Percentiles rank a stretch among this genome's conserved stretches.
Conservation (phyloP, 2,888 invertebrate species). For the Sesia bembeciformis region DNA sequence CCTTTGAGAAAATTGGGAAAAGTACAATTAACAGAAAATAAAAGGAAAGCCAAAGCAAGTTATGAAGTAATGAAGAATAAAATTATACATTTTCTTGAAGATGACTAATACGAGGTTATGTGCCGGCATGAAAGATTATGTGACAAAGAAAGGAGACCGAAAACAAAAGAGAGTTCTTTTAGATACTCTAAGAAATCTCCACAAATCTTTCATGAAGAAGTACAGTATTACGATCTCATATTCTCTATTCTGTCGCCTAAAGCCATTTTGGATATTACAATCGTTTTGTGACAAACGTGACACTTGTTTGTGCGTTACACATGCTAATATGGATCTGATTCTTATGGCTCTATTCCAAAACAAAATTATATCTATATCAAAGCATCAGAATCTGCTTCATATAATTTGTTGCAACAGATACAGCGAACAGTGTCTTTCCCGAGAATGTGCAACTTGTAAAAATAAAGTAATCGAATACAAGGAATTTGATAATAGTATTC, state of each 20-base stretch:
- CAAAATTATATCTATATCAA: slow-evolving; percentile 12
- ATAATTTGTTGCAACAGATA: slow-evolving; percentile 13
- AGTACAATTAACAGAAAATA: no score
- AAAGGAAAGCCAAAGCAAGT: no score
- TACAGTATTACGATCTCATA: no score
- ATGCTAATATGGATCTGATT: slow-evolving; percentile 15
- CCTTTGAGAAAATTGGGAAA: no score
- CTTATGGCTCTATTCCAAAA: slow-evolving; percentile 8
- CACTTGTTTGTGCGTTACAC: slow-evolving; percentile 15
- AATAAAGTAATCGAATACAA: slow-evolving; percentile 13
- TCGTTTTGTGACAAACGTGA: slow-evolving; percentile 17
- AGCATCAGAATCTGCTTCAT: slow-evolving; percentile 11
- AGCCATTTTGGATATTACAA: slow-evolving; percentile 18
- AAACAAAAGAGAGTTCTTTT: no score
- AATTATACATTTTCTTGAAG: no score
- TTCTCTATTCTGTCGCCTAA: slow-evolving; percentile 18
- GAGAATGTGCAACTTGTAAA: slow-evolving; percentile 12
- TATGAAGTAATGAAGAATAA: no score
- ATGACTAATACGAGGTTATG: no score
- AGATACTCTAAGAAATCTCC: no score
- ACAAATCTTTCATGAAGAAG: no score
- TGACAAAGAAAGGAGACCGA: no score
- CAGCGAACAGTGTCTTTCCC: slow-evolving; percentile 12
- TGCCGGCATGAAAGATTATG: no score
- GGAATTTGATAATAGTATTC: slow-evolving; percentile 14